phyloP scores from a whole-genome alignment of 2,113 vertebrate genomes.

The Mellivora capensis region DNA sequence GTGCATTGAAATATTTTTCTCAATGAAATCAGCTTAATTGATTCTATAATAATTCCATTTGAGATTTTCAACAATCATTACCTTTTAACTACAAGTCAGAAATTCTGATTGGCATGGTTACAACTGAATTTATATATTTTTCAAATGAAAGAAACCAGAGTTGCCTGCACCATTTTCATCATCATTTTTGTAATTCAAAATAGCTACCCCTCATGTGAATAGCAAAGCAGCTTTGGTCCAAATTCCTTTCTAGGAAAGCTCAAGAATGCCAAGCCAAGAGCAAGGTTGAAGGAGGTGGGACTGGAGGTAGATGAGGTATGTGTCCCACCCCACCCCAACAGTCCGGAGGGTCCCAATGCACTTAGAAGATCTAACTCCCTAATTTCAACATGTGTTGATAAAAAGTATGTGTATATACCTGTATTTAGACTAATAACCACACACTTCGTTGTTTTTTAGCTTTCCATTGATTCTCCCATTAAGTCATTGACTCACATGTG shows the following conservation, averaged over 20 bases:
- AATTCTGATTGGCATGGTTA: not conserved
- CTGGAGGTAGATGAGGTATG: not conserved
- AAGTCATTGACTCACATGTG: not conserved
- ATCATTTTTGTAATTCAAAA: not conserved
- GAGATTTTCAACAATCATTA: not conserved
- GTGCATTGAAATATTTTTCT: slow-evolving; percentile 11
- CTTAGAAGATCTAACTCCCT: not conserved
- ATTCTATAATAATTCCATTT: not conserved
- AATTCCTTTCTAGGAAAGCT: not conserved
- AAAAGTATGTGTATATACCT: not conserved
- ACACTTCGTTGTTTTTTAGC: not conserved
- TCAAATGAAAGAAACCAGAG: not conserved
- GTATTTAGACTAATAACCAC: not conserved
- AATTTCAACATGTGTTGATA: not conserved
- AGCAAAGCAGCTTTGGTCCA: not conserved
- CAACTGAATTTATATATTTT: not conserved
- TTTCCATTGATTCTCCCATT: not conserved
- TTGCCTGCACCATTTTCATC: not conserved
- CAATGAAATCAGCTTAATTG: not conserved
- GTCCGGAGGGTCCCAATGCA: not conserved
- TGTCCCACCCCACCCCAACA: not conserved
- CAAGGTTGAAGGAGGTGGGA: not conserved
- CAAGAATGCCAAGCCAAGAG: not conserved
- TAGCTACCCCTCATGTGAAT: not conserved
- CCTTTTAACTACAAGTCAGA: not conserved